phyloP scores from a whole-genome alignment of 64 coral and sea anemone genomes.

The Pachyseris speciosa region DNA sequence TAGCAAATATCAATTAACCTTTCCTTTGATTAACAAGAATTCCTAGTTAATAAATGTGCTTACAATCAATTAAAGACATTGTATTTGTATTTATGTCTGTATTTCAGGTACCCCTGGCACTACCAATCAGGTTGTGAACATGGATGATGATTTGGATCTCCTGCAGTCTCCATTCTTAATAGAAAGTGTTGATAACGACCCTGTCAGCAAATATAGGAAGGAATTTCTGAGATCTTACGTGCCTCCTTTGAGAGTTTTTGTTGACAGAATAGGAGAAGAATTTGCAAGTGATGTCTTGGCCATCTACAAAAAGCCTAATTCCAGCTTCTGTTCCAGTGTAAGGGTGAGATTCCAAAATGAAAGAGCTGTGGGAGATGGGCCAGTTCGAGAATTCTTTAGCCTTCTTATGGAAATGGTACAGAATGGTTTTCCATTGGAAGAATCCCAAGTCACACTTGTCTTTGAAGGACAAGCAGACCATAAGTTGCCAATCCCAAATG shows the following conservation, averaged over 20 bases:
- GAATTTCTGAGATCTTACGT: background rate
- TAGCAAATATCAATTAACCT: no score
- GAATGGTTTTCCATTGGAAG: background rate
- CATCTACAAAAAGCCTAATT: constrained; percentile 55
- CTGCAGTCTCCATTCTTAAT: background rate
- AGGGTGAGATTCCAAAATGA: constrained; percentile 49
- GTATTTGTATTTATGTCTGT: no score
- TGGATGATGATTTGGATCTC: background rate
- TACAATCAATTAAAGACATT: no score
- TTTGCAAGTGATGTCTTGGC: constrained; percentile 40
- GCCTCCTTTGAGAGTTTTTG: constrained; percentile 14
- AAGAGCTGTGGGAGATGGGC: constrained; percentile 31
- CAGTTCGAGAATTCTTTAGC: constrained; percentile 40
- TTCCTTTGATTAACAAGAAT: no score
- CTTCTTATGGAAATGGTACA: constrained; percentile 19
- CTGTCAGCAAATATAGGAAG: background rate
- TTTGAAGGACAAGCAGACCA: constrained; percentile 45
- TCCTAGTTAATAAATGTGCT: no score
- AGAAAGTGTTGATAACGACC: background rate
- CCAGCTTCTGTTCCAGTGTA: background rate
- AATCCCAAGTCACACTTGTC: background rate
- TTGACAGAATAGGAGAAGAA: constrained; percentile 14
- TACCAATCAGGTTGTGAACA: no score
- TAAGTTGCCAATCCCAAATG: constrained; percentile 31
- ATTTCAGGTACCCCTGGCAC: no score